Evolutionary conservation across 2,113 vertebrate genomes (phyloP), one percentile per base, ranked within the genome.

Genomic region (Syngnathus scovelli): DNA sequence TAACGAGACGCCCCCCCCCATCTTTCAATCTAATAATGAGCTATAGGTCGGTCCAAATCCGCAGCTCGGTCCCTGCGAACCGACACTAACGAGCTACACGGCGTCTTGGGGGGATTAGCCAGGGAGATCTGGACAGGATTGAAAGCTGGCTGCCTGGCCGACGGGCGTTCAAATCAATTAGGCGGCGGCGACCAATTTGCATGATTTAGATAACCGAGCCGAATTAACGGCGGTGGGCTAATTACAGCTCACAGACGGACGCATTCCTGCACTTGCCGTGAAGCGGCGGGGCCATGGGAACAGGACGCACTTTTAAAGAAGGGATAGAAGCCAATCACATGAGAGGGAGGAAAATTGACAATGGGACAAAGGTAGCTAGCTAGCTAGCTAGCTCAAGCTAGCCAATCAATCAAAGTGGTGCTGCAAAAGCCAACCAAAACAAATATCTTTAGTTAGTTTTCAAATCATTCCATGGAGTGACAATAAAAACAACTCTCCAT

Each of bases 191-290:
- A 27, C 6, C 76, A 69, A 90, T 92, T 90, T 90, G 89, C 90
- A 92, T 92, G 90, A 87, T 90, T 91, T 89, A 90, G 86, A 89
- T 89, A 89, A 85, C 83, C 77, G 85, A 86, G 82, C 76, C 23
- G 83, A 89, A 89, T 89, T 92, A 92, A 90, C 87, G 79, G 77
- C 71, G 51, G 79, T 78, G 80, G 78, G 85, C 85, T 91, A 91
- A 92, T 92, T 90, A 90, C 70, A 64, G 71, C 62, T 76, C 23
- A 23, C 55, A 13, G 10, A 75, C 78, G 78, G 69, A 64, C 72
- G 61, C 82, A 84, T 84, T 82, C 82, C 77, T 73, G 19, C 16
- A 67, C 56, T 69, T 67, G 76, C 63, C 67, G 64, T 74, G 74
- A 71, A 38, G 78, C 82, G 80, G 51, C 61, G 19, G 63, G 84